Conservation (phyloP, 1,140 invertebrate genomes). For the Macrosteles quadrilineatus region DNA sequence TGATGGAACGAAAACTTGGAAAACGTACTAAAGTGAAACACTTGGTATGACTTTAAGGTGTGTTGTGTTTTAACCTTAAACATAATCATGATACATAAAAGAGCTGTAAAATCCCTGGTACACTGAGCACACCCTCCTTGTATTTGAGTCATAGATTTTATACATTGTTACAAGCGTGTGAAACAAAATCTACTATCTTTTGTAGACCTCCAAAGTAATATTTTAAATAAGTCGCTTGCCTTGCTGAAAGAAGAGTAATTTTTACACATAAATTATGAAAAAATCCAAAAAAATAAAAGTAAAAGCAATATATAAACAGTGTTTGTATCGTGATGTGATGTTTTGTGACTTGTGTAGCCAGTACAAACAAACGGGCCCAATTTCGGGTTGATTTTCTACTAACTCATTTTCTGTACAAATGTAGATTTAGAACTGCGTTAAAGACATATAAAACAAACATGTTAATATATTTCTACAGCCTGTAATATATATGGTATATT, state of each 20-base stretch:
- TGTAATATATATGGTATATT: slow-evolving; percentile 27
- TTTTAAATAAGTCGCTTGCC: slow-evolving; percentile 38
- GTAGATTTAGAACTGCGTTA: neutral
- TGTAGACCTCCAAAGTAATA: slow-evolving; percentile 31
- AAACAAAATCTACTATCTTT: slow-evolving; percentile 36
- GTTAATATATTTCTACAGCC: slow-evolving; percentile 32
- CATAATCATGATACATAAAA: too few species aligned
- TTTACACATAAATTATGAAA: slow-evolving; percentile 34
- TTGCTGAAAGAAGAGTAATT: slow-evolving; percentile 34
- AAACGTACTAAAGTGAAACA: too few species aligned
- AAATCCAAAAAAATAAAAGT: slow-evolving; percentile 32
- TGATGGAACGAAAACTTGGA: too few species aligned
- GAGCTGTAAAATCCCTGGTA: slow-evolving; percentile 25
- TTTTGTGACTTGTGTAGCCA: slow-evolving; percentile 27
- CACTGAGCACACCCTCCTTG: slow-evolving; percentile 19
- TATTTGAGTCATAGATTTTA: slow-evolving; percentile 27
- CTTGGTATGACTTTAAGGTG: too few species aligned
- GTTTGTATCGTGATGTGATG: slow-evolving; percentile 35
- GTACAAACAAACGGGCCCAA: slow-evolving; percentile 32
- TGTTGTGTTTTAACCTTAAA: too few species aligned
- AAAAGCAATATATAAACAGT: slow-evolving; percentile 34
- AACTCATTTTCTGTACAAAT: slow-evolving; percentile 21
- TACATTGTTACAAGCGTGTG: slow-evolving; percentile 34
- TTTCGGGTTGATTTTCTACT: slow-evolving; percentile 1
- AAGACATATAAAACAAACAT: slow-evolving; percentile 31